Evolutionary conservation across 2,797 vertebrate genomes (phyloP).

Genomic region (Todus mexicanus): DNA sequence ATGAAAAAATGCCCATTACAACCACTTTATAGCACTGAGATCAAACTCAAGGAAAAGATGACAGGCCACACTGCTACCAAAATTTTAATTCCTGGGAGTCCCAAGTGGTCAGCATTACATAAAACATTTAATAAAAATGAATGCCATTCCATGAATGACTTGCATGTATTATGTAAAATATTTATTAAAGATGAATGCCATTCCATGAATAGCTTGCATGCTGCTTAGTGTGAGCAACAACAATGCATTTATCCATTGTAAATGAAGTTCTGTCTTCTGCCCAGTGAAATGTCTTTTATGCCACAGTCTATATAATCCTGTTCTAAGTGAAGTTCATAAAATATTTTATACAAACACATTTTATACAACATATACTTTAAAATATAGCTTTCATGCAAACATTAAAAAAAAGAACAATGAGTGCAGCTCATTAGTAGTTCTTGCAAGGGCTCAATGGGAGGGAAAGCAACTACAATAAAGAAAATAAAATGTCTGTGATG

Average conservation of each 20-base stretch:
- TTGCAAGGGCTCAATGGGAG: not conserved
- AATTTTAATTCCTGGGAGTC: not conserved
- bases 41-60: not conserved
- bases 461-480: not conserved
- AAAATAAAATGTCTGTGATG: not conserved
- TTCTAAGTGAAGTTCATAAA: not conserved
- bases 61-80: not conserved
- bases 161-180: conserved; percentile 14
- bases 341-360: not conserved
- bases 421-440: not conserved
- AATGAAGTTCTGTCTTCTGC: not conserved
- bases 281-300: not conserved
- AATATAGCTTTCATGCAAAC: not conserved
- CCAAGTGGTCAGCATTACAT: not conserved
- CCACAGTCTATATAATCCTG: not conserved
- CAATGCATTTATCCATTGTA: not conserved
- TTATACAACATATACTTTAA: not conserved
- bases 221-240: not conserved
- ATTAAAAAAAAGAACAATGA: not conserved
- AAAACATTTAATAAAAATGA: conserved; percentile 1
- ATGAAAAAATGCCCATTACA: not conserved
- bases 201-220: conserved; percentile 22
- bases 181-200: conserved; percentile 25
- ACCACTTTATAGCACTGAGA: not conserved
- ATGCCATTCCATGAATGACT: conserved; percentile 24